Evolutionary conservation across 2,113 vertebrate genomes (phyloP), one percentile per base, ranked within the genome.

Genomic region (Solenodon paradoxus): DNA sequence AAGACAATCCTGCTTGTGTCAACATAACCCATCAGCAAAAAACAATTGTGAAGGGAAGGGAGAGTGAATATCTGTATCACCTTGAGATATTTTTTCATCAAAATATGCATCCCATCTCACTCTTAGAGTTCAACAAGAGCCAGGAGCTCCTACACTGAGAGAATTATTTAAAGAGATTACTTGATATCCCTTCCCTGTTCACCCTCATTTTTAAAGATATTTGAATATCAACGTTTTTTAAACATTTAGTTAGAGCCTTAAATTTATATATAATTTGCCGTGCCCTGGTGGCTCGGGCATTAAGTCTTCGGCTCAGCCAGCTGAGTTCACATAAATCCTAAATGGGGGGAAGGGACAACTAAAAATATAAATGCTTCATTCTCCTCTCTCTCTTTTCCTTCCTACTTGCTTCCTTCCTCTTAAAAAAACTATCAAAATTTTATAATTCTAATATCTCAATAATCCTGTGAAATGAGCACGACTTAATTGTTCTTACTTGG

Each of bases 1-100:
- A 95, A 92, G 40, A 66, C 24, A 63, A 22, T 40, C 26, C 51
- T 68, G 12, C 40, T 77, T 35, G 45, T 71, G 59, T 87, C 64
- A 95, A 59, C 51, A 90, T 26, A 77, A n/a, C 30, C 42, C 26
- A 64, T 71, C 75, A 90, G 59, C 87, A 81, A 81, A 96, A 83
- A 45, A 35, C 32, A 35, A 75, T 9, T 0, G 10, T 19, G 49
- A n/a, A 45, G 7, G 2, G 5, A 26, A 15, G 42, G 22, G 1
- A 2, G 12, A 20, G 5, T 24, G 30, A 32, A 59, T 87, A 51
- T 83, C 81, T 81, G 35, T 66, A 78, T 80, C 81, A 88, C 16
- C 47, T 85, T 22, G 38, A 51, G 20, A 79, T n/a, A 45, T 82
- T 72, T 89, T 72, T 89, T 75, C 77, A 79, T 69, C 20, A 64